A percentile compares a stretch with the other conserved stretches of the same genome.
Evolutionary conservation across 2,888 invertebrate genomes (phyloP).

Genomic region (Molorchus minor): DNA sequence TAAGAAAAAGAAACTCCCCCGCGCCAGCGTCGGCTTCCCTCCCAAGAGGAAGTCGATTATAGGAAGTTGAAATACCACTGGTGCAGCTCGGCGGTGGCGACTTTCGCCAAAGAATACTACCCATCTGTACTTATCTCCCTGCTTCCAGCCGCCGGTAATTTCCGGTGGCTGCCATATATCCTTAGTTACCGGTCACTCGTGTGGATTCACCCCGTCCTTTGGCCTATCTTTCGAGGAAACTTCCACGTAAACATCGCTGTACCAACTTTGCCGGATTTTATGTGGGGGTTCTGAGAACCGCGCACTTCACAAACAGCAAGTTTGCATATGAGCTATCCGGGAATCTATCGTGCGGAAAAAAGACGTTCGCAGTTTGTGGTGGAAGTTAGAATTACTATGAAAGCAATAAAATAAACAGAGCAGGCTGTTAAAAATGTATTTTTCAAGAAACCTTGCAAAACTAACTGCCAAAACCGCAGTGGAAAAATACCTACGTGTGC

Average conservation of each 20-base stretch:
- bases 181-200: conserved; percentile 46
- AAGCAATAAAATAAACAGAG: too few species aligned
- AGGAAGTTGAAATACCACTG: conserved; percentile 19
- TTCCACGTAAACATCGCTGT: conserved; percentile 14
- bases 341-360: too few species aligned
- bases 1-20: conserved; percentile 4
- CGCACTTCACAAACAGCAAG: too few species aligned
- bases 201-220: conserved; percentile 26
- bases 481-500: too few species aligned
- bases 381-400: too few species aligned
- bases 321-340: too few species aligned
- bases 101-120: conserved; percentile 17
- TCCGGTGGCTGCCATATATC: conserved; percentile 52
- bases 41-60: conserved; percentile 21
- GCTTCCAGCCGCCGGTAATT: conserved; percentile 48
- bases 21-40: conserved; percentile 5
- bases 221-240: conserved; percentile 23
- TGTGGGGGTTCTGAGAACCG: neutral
- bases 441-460: too few species aligned
- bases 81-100: conserved; percentile 11
- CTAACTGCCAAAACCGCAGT: too few species aligned
- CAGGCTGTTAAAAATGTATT: too few species aligned
- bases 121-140: conserved; percentile 22
- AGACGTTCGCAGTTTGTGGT: too few species aligned
- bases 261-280: conserved; percentile 18